A percentile compares a stretch with the other conserved stretches of the same genome.
Conservation (phyloP, 2,888 invertebrate species). For the Torymus texanus region DNA sequence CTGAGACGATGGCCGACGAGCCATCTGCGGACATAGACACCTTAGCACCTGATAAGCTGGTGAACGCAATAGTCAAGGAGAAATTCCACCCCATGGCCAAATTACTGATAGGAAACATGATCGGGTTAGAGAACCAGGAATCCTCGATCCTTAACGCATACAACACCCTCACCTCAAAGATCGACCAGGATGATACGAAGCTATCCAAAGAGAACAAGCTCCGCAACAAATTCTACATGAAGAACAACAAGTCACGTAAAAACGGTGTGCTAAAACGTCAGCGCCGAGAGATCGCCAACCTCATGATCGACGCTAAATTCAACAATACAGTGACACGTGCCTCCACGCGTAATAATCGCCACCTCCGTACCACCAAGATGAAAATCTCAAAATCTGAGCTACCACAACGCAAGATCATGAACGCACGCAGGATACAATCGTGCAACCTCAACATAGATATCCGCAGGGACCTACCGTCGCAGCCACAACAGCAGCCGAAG, state of each 20-base stretch:
- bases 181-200: slow-evolving; percentile 45
- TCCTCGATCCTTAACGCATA: slow-evolving; percentile 63
- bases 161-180: slow-evolving; percentile 57
- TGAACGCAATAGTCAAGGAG: slow-evolving; percentile 68
- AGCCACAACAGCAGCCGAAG: slow-evolving; percentile 26
- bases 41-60: slow-evolving; percentile 68
- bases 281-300: slow-evolving; percentile 68
- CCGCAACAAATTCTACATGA: slow-evolving; percentile 49
- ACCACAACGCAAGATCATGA: slow-evolving; percentile 46
- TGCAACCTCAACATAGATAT: slow-evolving; percentile 51
- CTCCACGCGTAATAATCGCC: slow-evolving; percentile 59
- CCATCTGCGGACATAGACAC: slow-evolving; percentile 59
- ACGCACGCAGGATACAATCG: slow-evolving; percentile 50
- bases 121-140: slow-evolving; percentile 67
- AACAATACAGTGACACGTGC: slow-evolving; percentile 65
- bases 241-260: slow-evolving; percentile 43
- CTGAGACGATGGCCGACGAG: slow-evolving; percentile 32
- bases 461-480: background rate
- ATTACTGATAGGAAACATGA: slow-evolving; percentile 69
- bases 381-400: slow-evolving; percentile 45
- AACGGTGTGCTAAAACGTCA: slow-evolving; percentile 61
- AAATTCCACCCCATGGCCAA: slow-evolving; percentile 69
- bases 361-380: slow-evolving; percentile 56
- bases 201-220: slow-evolving; percentile 39
- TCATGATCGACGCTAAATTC: slow-evolving; percentile 69